These are phyloP conservation scores for Hypanus sabinus DNA, from an alignment of 2,113 vertebrate species.

Conservation along the genomic window DNA sequence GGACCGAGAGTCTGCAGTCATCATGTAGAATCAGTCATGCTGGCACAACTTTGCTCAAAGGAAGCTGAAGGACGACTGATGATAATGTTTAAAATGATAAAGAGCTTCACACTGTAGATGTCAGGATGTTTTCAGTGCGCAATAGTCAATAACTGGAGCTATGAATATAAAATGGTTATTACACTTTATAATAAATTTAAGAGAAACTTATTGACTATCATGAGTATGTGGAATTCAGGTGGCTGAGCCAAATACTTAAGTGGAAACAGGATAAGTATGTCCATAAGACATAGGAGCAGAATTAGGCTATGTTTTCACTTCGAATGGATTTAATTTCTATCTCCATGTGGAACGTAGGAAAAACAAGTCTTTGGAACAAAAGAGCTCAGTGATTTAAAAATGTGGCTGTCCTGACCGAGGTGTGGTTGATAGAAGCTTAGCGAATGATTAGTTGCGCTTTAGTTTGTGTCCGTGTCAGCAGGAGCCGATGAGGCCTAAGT, in stretches of 20 bases:
- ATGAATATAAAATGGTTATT: too few species aligned
- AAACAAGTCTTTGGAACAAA: too few species aligned
- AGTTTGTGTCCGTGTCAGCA: constrained; percentile 51
- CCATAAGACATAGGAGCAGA: too few species aligned
- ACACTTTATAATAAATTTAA: too few species aligned
- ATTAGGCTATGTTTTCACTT: neutral
- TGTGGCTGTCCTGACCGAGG: constrained; percentile 37
- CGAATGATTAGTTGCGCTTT: constrained; percentile 52
- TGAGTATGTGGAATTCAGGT: too few species aligned
- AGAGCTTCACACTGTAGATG: neutral
- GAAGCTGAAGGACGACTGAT: neutral
- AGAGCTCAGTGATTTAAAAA: too few species aligned
- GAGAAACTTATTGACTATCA: too few species aligned
- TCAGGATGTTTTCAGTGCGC: too few species aligned
- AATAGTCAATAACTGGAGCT: too few species aligned
- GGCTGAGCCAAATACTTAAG: too few species aligned
- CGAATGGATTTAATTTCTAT: neutral
- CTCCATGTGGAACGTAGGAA: neutral
- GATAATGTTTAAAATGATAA: neutral
- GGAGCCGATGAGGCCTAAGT: constrained; percentile 52
- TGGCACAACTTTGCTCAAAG: neutral
- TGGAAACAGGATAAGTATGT: too few species aligned
- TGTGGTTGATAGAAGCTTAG: constrained; percentile 45
- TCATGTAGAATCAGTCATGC: neutral
- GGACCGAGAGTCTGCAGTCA: neutral